A percentile compares a stretch with the other conserved stretches of the same genome.
These are phyloP conservation scores for Alcedo atthis DNA, from an alignment of 2,797 vertebrate genomes.

Conservation along the genomic window DNA sequence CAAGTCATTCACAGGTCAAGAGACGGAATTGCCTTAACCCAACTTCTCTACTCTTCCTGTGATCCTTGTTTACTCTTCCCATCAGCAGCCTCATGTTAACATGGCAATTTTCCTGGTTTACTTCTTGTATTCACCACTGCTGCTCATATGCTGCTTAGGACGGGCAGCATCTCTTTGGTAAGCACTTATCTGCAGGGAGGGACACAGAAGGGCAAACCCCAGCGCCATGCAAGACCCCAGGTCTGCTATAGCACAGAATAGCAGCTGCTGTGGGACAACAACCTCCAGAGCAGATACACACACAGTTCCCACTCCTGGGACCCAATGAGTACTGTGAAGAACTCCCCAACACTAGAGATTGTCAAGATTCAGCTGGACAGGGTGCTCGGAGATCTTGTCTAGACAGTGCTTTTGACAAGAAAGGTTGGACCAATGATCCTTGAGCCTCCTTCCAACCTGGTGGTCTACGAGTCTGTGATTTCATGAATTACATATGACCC, in stretches of 20 bases:
- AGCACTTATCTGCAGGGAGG: neutral
- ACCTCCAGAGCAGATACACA: neutral
- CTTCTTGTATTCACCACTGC: neutral
- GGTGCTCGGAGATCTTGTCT: neutral
- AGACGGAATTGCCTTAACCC: neutral
- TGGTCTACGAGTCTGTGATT: neutral
- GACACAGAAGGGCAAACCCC: neutral
- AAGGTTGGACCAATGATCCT: neutral
- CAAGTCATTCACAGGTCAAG: constrained; percentile 11
- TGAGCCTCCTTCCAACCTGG: neutral
- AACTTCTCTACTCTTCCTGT: neutral
- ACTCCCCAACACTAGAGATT: neutral
- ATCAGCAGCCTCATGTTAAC: neutral
- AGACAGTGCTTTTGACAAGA: neutral
- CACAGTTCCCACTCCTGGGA: neutral
- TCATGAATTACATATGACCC: neutral
- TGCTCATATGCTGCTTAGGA: neutral
- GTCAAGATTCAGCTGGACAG: neutral
- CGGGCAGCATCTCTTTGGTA: neutral
- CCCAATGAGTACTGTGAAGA: neutral
- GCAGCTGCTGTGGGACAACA: neutral
- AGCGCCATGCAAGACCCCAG: neutral
- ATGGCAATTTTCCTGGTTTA: neutral
- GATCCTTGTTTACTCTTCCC: neutral
- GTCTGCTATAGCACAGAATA: neutral